These are phyloP conservation scores for Trematomus loennbergii DNA, from an alignment of 2,113 vertebrate species.

Conservation along the genomic window DNA sequence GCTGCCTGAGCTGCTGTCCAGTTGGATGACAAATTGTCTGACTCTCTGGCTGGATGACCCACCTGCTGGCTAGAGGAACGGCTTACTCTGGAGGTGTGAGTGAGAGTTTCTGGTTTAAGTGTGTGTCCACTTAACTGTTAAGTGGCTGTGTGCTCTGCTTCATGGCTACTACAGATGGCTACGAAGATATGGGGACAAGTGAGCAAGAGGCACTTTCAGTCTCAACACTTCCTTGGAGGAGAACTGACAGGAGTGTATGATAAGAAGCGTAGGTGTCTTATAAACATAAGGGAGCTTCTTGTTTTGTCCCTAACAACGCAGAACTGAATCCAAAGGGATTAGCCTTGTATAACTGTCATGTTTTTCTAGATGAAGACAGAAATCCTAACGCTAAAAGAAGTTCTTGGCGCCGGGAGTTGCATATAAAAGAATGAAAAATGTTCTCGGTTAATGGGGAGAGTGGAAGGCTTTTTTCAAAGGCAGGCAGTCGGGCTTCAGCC, in stretches of 20 bases:
- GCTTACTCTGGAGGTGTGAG: slow-evolving; percentile 35
- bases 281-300: background rate
- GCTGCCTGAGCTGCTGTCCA: slow-evolving; percentile 13
- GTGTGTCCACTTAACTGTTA: slow-evolving; percentile 79
- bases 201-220: slow-evolving; percentile 21
- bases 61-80: slow-evolving; percentile 52
- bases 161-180: slow-evolving; percentile 74
- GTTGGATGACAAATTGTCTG: slow-evolving; percentile 46
- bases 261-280: slow-evolving; percentile 2
- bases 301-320: background rate
- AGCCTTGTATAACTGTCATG: slow-evolving; percentile 29
- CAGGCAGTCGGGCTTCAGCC: background rate
- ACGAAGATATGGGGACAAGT: slow-evolving; percentile 61
- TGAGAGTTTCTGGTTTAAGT: slow-evolving; percentile 68
- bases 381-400: slow-evolving; percentile 14
- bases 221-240: background rate
- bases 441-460: slow-evolving; percentile 47
- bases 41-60: slow-evolving; percentile 52
- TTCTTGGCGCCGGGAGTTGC: slow-evolving; percentile 15
- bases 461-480: slow-evolving; percentile 58
- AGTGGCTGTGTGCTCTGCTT: slow-evolving; percentile 71
- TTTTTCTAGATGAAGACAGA: slow-evolving; percentile 13
- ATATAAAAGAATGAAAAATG: slow-evolving; percentile 51
- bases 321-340: slow-evolving; percentile 25
- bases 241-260: slow-evolving; percentile 19